Percentiles rank a stretch among this genome's conserved stretches.
Evolutionary conservation across 2,888 invertebrate species (phyloP).

Genomic region (Rhingia rostrata): DNA sequence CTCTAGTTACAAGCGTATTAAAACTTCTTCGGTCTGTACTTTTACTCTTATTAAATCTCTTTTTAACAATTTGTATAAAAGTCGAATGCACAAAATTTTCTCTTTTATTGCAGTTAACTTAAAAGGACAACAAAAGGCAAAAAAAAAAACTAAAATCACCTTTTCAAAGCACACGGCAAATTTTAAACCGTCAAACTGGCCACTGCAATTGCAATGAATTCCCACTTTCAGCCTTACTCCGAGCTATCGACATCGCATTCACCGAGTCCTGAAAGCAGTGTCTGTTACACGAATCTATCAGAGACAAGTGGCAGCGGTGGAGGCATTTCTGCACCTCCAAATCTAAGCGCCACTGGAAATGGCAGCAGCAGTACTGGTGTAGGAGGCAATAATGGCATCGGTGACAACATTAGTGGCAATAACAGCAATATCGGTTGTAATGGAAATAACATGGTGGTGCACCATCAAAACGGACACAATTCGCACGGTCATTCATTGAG

Average conservation of each 20-base stretch:
- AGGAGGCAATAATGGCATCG: slow-evolving; percentile 38
- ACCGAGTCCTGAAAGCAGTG: slow-evolving; percentile 87
- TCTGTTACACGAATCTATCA: slow-evolving; percentile 85
- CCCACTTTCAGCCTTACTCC: slow-evolving; percentile 92
- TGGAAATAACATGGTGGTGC: slow-evolving; percentile 74
- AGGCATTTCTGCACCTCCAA: slow-evolving; percentile 37
- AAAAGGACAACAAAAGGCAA: not conserved
- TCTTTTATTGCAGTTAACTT: slow-evolving; percentile 32
- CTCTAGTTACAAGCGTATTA: too few species aligned
- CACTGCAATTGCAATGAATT: slow-evolving; percentile 93
- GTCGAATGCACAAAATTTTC: not conserved
- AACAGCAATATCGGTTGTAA: slow-evolving; percentile 66
- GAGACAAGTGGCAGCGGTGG: slow-evolving; percentile 76
- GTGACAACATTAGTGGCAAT: slow-evolving; percentile 53
- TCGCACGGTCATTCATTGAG: slow-evolving; percentile 53
- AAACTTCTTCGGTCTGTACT: too few species aligned
- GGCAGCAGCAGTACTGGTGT: slow-evolving; percentile 23
- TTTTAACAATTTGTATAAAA: too few species aligned
- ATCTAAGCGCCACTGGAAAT: slow-evolving; percentile 34
- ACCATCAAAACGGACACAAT: slow-evolving; percentile 74
- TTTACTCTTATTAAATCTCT: too few species aligned
- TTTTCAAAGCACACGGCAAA: slow-evolving; percentile 11
- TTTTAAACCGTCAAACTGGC: slow-evolving; percentile 87
- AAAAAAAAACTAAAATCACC: not conserved
- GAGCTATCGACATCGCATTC: slow-evolving; percentile 90